phyloP scores from a whole-genome alignment of 2,113 vertebrate genomes.

The Falcunculus frontatus region DNA sequence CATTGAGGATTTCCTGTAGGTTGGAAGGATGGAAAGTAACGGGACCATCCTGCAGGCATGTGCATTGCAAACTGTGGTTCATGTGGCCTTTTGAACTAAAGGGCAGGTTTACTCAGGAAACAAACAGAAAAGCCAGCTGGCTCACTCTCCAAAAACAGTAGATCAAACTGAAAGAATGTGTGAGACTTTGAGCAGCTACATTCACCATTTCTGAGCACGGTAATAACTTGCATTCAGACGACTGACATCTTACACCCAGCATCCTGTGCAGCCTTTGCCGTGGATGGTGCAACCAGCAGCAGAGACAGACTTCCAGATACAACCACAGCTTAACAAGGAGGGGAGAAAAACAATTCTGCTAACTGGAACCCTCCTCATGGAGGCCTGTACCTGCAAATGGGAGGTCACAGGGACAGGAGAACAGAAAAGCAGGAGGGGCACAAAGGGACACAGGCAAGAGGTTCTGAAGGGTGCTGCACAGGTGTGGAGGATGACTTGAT shows the following conservation, averaged over 20 bases:
- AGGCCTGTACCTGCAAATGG: background rate
- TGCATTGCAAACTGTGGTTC: background rate
- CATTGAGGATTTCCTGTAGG: background rate
- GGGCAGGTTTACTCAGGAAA: conserved; percentile 9
- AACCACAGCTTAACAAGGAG: background rate
- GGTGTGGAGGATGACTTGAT: background rate
- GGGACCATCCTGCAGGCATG: background rate
- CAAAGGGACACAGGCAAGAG: background rate
- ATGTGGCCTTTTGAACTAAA: background rate
- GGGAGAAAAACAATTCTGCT: background rate
- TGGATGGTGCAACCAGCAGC: background rate
- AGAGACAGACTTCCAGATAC: background rate
- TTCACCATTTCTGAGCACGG: background rate
- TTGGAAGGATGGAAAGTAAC: background rate
- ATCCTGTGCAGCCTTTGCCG: fast-evolving
- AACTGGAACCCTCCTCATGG: background rate
- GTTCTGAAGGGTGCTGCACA: background rate
- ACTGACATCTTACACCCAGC: background rate
- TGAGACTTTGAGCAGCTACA: background rate
- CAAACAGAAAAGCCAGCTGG: background rate
- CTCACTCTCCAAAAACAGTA: background rate
- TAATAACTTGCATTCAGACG: background rate
- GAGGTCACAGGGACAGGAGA: background rate
- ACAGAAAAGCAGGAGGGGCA: background rate
- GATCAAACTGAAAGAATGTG: background rate